Conservation (phyloP, 2,113 vertebrate genomes). For the Dasyprocta punctata region DNA sequence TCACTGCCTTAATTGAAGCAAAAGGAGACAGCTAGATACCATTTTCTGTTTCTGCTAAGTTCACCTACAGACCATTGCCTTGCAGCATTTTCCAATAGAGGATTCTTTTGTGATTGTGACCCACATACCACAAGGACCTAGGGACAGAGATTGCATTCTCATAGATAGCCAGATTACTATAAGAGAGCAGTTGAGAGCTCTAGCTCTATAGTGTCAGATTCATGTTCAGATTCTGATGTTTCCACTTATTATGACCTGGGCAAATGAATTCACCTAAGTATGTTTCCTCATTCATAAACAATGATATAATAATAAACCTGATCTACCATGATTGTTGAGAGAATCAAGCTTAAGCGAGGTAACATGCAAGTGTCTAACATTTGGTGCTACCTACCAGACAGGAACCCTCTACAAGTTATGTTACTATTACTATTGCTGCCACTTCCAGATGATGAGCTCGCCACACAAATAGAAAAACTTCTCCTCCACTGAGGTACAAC, state of each 20-base stretch:
- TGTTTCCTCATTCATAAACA: neutral
- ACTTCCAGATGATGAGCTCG: neutral
- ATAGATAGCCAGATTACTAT: neutral
- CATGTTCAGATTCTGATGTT: neutral
- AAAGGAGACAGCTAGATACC: neutral
- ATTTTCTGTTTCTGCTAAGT: neutral
- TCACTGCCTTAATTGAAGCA: neutral
- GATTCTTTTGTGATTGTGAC: neutral
- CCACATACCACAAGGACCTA: neutral
- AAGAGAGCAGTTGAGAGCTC: neutral
- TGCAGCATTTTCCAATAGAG: neutral
- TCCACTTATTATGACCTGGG: neutral
- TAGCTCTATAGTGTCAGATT: neutral
- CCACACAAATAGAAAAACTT: neutral
- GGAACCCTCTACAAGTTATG: neutral
- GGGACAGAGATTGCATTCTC: neutral
- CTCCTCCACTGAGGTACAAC: neutral
- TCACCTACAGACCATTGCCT: neutral
- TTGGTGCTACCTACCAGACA: neutral
- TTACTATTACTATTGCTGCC: neutral
- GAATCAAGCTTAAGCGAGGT: neutral
- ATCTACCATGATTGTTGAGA: neutral
- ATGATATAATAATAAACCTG: neutral
- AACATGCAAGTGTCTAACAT: neutral
- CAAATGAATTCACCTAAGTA: neutral